A percentile compares a stretch with the other conserved stretches of the same genome.
Evolutionary conservation across 2,113 vertebrate species (phyloP).

Genomic region (Esox niger): DNA sequence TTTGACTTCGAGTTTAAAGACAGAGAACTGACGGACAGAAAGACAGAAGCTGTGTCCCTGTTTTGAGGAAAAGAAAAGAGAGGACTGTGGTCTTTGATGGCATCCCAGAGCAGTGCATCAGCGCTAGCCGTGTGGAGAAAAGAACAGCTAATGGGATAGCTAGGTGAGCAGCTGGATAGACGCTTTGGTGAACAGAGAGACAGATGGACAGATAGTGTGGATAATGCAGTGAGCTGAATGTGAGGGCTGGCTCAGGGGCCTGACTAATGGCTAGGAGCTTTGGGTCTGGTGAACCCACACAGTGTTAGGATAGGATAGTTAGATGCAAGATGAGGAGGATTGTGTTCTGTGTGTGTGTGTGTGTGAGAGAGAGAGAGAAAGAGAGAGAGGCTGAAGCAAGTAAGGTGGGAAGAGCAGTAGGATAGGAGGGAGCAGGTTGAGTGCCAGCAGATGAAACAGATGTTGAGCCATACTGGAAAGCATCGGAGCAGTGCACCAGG

Average conservation of each 20-base stretch:
- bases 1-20: conserved; percentile 65
- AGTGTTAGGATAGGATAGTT: background rate
- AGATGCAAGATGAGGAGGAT: background rate
- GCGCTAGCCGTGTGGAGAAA: conserved; percentile 54
- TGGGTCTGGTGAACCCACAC: conserved; percentile 42
- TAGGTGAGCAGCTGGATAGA: conserved; percentile 77
- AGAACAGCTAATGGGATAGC: conserved; percentile 67
- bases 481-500: conserved; percentile 85
- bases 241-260: conserved; percentile 55
- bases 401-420: conserved; percentile 28
- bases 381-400: conserved; percentile 8
- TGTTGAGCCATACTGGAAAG: conserved; percentile 92
- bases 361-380: background rate
- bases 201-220: conserved; percentile 77
- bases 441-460: conserved; percentile 93
- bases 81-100: conserved; percentile 70
- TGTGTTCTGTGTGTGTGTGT: conserved; percentile 2
- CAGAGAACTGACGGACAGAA: background rate
- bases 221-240: conserved; percentile 71
- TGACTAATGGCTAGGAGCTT: conserved; percentile 5
- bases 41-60: conserved; percentile 67
- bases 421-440: conserved; percentile 63
- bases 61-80: conserved; percentile 64
- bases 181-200: conserved; percentile 69
- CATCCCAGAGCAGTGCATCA: conserved; percentile 67